A percentile compares a stretch with the other conserved stretches of the same genome.
These are phyloP conservation scores for Huso huso DNA, from an alignment of 2,797 vertebrate species.

Conservation along the genomic window DNA sequence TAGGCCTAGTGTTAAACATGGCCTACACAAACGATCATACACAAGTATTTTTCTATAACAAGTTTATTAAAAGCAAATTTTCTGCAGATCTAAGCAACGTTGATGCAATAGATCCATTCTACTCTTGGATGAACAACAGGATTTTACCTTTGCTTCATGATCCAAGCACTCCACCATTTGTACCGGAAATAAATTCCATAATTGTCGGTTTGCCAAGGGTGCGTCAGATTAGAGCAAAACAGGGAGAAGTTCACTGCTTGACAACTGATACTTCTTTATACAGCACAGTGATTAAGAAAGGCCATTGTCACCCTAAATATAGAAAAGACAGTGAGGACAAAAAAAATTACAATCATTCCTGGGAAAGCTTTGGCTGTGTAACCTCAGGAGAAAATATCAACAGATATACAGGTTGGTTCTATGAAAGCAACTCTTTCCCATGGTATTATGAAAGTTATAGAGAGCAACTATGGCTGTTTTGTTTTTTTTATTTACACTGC, in stretches of 20 bases:
- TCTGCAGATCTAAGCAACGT: conserved; percentile 21
- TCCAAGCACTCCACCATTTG: conserved; percentile 23
- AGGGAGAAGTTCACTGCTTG: conserved; percentile 22
- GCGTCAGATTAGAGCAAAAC: conserved; percentile 43
- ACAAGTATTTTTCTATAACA: conserved; percentile 32
- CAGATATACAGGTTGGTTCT: conserved; percentile 28
- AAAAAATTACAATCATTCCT: conserved; percentile 15
- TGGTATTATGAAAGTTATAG: conserved; percentile 40
- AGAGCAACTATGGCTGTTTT: too few species aligned
- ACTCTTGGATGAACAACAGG: conserved; percentile 25
- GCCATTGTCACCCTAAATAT: conserved; percentile 35
- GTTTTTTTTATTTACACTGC: conserved; percentile 31
- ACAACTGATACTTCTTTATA: conserved; percentile 12
- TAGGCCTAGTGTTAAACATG: conserved; percentile 31
- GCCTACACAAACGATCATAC: conserved; percentile 9
- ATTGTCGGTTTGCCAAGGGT: conserved; percentile 48
- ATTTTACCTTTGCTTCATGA: conserved; percentile 46
- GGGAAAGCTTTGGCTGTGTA: conserved; percentile 24
- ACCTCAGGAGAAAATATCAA: background rate
- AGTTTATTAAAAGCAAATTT: conserved; percentile 25
- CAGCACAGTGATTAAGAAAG: conserved; percentile 17
- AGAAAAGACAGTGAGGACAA: conserved; percentile 31
- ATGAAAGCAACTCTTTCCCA: conserved; percentile 13
- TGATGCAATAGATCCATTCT: conserved; percentile 28
- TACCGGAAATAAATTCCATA: conserved; percentile 31